A percentile compares a stretch with the other conserved stretches of the same genome.
These are phyloP conservation scores for Quiscalus mexicanus DNA, from an alignment of 2,113 vertebrate species.

Conservation along the genomic window DNA sequence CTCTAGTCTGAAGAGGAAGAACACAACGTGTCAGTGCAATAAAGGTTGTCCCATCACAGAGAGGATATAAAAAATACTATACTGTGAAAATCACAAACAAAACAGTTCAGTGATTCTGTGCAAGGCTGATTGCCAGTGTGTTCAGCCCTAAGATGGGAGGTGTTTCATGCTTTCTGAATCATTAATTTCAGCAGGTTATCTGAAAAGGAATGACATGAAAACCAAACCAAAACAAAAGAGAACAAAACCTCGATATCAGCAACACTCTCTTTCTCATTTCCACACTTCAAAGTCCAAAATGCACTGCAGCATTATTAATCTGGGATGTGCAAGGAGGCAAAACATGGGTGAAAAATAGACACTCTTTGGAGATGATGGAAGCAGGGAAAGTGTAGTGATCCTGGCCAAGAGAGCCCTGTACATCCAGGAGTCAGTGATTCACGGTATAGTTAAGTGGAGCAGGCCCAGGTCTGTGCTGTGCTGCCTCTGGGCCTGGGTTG, in stretches of 20 bases:
- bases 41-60: background rate
- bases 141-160: background rate
- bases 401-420: background rate
- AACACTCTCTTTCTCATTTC: background rate
- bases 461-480: background rate
- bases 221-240: background rate
- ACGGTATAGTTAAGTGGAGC: background rate
- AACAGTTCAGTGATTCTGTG: background rate
- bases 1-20: background rate
- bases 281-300: background rate
- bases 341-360: accelerated
- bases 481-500: background rate
- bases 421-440: background rate
- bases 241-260: background rate
- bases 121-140: background rate
- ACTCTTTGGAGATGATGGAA: background rate
- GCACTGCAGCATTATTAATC: background rate
- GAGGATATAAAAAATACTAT: background rate
- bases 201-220: background rate
- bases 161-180: background rate
- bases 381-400: background rate
- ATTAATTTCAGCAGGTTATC: background rate
- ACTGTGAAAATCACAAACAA: background rate
- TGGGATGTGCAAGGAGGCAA: background rate
- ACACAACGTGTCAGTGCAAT: background rate